phyloP scores from a whole-genome alignment of 37 sponge, comb jelly and placozoan genomes.

The Hexactinellida sp. region DNA sequence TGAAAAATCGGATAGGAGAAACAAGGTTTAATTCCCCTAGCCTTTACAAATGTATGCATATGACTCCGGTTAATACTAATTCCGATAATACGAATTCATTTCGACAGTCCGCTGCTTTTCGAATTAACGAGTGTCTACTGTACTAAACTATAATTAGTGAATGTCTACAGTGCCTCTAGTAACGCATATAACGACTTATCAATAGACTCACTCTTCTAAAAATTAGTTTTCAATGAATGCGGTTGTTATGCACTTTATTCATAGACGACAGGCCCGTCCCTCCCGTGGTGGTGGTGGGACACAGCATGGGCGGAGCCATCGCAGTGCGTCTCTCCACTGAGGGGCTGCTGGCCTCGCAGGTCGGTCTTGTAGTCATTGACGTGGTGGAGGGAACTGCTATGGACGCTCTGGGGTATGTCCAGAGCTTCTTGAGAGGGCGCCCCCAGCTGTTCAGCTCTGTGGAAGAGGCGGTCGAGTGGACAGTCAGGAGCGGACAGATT shows the following conservation, averaged over 20 bases:
- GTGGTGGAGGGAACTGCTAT: slow-evolving; percentile 92
- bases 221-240: too few relatives aligned
- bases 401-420: slow-evolving; percentile 57
- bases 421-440: slow-evolving; percentile 47
- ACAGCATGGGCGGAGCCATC: slow-evolving; percentile 96
- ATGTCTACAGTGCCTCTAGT: too few relatives aligned
- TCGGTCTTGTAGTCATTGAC: slow-evolving; percentile 74
- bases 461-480: slow-evolving; percentile 83
- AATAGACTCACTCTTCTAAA: too few relatives aligned
- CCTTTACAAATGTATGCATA: too few relatives aligned
- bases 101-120: too few relatives aligned
- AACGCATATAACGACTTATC: too few relatives aligned
- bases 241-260: slow-evolving; percentile 16
- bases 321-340: slow-evolving; percentile 55
- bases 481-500: slow-evolving; percentile 67
- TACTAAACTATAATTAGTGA: too few relatives aligned
- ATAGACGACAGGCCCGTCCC: slow-evolving; percentile 20
- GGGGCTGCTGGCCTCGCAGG: slow-evolving; percentile 34
- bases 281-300: slow-evolving; percentile 75
- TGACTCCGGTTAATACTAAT: too few relatives aligned
- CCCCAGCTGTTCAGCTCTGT: slow-evolving; percentile 46
- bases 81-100: too few relatives aligned
- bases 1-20: too few relatives aligned
- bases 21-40: too few relatives aligned
- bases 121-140: too few relatives aligned